Evolutionary conservation across 2,113 vertebrate genomes (phyloP).

Genomic region (Myotis davidii): DNA sequence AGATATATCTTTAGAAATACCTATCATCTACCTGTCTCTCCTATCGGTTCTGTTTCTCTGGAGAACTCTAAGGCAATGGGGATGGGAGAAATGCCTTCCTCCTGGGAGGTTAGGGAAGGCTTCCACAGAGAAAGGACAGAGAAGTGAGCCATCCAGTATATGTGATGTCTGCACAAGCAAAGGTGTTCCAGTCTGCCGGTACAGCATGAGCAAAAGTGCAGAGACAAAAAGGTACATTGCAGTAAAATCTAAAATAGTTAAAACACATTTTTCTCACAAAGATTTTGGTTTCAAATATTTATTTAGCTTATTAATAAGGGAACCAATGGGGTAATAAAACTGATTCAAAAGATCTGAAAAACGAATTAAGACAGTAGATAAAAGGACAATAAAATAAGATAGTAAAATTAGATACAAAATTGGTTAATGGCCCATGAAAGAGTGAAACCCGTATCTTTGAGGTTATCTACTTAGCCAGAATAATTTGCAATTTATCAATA

Average conservation of each 20-base stretch:
- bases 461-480: neutral
- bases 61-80: neutral
- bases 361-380: neutral
- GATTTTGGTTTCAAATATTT: neutral
- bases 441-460: neutral
- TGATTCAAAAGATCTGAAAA: neutral
- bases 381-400: neutral
- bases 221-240: neutral
- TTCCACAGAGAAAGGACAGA: neutral
- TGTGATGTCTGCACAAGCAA: neutral
- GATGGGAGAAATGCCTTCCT: neutral
- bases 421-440: neutral
- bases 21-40: neutral
- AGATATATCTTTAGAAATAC: neutral
- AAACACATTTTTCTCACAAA: neutral
- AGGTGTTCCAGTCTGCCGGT: neutral
- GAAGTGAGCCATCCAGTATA: neutral
- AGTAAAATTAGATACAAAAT: neutral
- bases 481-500: neutral
- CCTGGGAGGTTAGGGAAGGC: neutral
- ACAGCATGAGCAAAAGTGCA: neutral
- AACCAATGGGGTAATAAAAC: neutral
- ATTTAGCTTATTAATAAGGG: neutral
- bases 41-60: neutral
- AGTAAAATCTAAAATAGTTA: neutral